Evolutionary conservation across 1,140 invertebrate genomes (phyloP).

Genomic region (Neoseiulus cucumeris): DNA sequence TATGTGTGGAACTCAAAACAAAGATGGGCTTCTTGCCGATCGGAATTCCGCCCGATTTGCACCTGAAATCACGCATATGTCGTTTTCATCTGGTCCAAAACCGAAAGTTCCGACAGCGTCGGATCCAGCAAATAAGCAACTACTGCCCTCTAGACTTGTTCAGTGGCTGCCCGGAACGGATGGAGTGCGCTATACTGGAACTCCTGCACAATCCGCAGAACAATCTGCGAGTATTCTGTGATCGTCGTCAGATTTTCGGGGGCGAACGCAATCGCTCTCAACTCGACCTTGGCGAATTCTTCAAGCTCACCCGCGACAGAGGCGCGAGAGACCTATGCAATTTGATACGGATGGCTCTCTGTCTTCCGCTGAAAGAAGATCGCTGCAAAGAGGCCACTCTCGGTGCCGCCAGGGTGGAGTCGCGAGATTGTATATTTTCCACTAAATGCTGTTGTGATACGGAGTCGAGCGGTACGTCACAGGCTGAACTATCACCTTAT

Average conservation of each 20-base stretch:
- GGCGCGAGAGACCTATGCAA: background rate
- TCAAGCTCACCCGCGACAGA: background rate
- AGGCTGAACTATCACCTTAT: too few species aligned
- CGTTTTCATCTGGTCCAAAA: constrained; percentile 18
- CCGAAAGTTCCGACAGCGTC: constrained; percentile 16
- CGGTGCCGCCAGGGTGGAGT: background rate
- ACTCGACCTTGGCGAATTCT: background rate
- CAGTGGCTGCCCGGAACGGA: constrained; percentile 17
- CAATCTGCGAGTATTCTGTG: constrained; percentile 21
- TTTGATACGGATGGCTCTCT: background rate
- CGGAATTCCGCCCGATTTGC: background rate
- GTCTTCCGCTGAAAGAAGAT: background rate
- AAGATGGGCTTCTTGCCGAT: constrained; percentile 22
- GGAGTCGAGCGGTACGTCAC: background rate
- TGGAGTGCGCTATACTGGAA: constrained; percentile 16
- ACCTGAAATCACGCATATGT: constrained; percentile 17
- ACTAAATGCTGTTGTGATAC: background rate
- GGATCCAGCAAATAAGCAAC: constrained; percentile 17
- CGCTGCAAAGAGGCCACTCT: background rate
- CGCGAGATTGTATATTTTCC: background rate
- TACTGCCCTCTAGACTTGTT: constrained; percentile 23
- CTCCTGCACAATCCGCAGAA: constrained; percentile 21
- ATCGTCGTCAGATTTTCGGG: constrained; percentile 18
- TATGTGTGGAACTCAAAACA: constrained; percentile 19
- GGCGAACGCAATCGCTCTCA: constrained; percentile 12